Evolutionary conservation across 1,140 invertebrate species (phyloP).

Genomic region (Drosophila bocki): DNA sequence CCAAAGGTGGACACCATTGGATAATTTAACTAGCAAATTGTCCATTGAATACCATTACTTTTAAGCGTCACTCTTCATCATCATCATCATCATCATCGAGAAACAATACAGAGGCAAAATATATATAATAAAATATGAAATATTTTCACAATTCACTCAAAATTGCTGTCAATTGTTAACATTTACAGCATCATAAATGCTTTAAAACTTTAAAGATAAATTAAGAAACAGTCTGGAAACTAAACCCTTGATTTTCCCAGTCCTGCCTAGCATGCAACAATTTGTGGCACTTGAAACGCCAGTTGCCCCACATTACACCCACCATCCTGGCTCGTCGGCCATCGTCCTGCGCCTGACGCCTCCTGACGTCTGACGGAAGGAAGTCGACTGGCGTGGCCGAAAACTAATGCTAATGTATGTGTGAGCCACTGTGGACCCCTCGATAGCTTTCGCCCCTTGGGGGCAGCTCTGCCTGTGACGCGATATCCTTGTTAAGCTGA

Average conservation of each 20-base stretch:
- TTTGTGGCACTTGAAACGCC: constrained; percentile 46
- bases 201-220: background rate
- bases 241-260: background rate
- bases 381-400: constrained; percentile 51
- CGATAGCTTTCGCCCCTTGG: constrained; percentile 1
- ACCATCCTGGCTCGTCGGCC: background rate
- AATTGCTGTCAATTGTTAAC: background rate
- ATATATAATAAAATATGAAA: background rate
- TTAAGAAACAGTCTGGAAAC: background rate
- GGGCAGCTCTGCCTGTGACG: background rate
- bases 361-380: constrained; percentile 48
- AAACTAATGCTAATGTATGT: constrained; percentile 61
- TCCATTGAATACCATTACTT: background rate
- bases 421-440: constrained; percentile 25
- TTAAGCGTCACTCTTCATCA: background rate
- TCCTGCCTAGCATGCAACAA: constrained; percentile 39
- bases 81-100: background rate
- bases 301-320: constrained; percentile 7
- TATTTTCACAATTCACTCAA: background rate
- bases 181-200: background rate
- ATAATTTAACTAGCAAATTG: background rate
- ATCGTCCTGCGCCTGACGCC: constrained; percentile 11
- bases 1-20: background rate
- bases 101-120: background rate
- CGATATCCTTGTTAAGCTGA: constrained; percentile 15